Base-by-base conservation (phyloP, 2,797 vertebrate species). In the Sciurus vulgaris region DNA sequence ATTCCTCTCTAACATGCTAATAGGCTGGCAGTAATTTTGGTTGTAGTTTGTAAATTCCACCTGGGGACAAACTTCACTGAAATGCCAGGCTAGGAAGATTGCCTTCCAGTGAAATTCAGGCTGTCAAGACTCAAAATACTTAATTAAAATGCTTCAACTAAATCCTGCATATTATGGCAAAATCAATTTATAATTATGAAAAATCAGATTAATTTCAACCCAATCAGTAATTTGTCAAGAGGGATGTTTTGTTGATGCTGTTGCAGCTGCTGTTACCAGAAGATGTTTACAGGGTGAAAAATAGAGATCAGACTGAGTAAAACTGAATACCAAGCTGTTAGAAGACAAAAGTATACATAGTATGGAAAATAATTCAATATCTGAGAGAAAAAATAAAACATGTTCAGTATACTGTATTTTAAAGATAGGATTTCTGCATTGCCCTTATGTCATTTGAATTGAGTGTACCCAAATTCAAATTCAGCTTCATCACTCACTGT, bases 141-240 rank as follows among this genome's bases (percentile, higher is more conserved):
- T 97, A 87, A 96, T 96, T 95, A 97, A 97, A 94, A 94, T 92
- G 56, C 51, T 77, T 95, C 74, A 92, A 86, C 41, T 94, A 94
- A 97, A 94, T 87, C 41, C 22, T 83, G 35, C 54, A 35, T 90
- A 89, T 96, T 97, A 93, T 84, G 69, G 73, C 54, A 94, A 95
- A 97, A 96, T 95, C 90, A 92, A 76, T 93, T 94, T 94, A 90
- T 96, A 97, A 97, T 97, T 96, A 93, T 69, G 90, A 93, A 94
- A 96, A 94, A 94, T 97, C 49, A 91, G 59, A 96, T 97, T 93
- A 95, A 93, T 96, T 97, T 97, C 81, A 95, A 35, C n/a, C 41
- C 88, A 95, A 79, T 97, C 91, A 95, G 78, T 93, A 85, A 89
- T 93, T 89, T 95, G 35, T 96, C 96, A 96, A 86, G 86, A 95